Evolutionary conservation across 23 tunicate genomes (phyloP), one percentile per base, ranked within the genome.

Genomic region (Styela clava): DNA sequence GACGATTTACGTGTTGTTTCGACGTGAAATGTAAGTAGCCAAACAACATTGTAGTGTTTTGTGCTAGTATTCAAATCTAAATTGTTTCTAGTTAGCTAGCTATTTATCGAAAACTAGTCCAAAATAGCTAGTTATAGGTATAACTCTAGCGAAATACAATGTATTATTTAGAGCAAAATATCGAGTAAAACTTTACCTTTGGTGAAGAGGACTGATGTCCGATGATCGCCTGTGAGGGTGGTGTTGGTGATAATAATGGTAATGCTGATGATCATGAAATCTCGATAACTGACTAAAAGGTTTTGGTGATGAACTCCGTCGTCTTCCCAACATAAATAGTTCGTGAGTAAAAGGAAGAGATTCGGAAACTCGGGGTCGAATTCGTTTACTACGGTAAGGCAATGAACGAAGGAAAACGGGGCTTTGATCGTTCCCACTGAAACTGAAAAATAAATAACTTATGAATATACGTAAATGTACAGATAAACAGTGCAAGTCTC

Each of bases 191-290:
- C 7, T 27, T 20, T 52, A 88, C 92, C 92, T 88, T 32, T 88
- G 92, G 28, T 88, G 92, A 18, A 88, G 62, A n/a, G 92, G 92
- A 69, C 92, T 88, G 26, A 88, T 88, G 33, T 88, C 92, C 2
- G 87, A 83, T 68, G 87, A 74, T 7, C 88, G 61, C 37, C 88
- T 67, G 69, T 85, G 81, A 27, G 35, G 81, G 21, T 76, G 65
- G 31, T 67, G 71, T 25, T 67, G 31, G 22, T 67, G 71, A 22
- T 67, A 29, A 76, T 23, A 52, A 26, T 52, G 65, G 68, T 56
- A 32, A 24, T 24, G 35, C 0, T 24, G 33, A 52, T 76, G 65
- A 64, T 76, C 81, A 52, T 76, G 81, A 44, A 76, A 76, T 51
- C 81, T 25, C 31, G 81, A 76, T 29, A 44, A 27, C 33, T 51